Percentiles rank a stretch among this genome's conserved stretches.
Conservation (phyloP, 2,113 vertebrate genomes). For the Elaphurus davidianus region DNA sequence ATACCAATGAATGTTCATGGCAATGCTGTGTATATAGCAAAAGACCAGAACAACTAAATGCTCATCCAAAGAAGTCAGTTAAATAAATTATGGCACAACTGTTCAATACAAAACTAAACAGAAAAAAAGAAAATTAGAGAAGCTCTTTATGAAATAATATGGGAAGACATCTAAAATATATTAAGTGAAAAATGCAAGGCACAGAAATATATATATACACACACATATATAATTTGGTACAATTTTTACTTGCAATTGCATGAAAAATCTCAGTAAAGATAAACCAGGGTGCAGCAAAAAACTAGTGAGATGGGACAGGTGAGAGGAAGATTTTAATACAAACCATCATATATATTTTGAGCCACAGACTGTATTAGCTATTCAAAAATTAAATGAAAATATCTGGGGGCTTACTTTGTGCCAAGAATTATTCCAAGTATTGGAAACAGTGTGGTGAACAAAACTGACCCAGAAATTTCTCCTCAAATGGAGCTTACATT, state of each 20-base stretch:
- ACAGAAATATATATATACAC: neutral
- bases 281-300: neutral
- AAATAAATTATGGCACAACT: neutral
- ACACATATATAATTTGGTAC: neutral
- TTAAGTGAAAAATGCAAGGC: neutral
- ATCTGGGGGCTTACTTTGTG: neutral
- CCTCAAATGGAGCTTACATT: neutral
- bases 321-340: neutral
- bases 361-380: neutral
- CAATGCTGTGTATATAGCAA: neutral
- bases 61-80: neutral
- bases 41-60: neutral
- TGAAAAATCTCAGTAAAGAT: constrained; percentile 5
- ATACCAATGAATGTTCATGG: neutral
- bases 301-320: neutral
- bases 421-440: neutral
- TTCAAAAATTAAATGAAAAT: constrained; percentile 11
- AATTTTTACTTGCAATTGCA: constrained; percentile 10
- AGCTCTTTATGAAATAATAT: neutral
- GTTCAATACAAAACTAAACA: neutral
- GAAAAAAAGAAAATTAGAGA: neutral
- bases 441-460: neutral
- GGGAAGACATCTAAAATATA: neutral
- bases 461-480: neutral
- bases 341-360: neutral